Evolutionary conservation across 1,140 invertebrate genomes (phyloP).

Genomic region (Adoxophyes honmai): DNA sequence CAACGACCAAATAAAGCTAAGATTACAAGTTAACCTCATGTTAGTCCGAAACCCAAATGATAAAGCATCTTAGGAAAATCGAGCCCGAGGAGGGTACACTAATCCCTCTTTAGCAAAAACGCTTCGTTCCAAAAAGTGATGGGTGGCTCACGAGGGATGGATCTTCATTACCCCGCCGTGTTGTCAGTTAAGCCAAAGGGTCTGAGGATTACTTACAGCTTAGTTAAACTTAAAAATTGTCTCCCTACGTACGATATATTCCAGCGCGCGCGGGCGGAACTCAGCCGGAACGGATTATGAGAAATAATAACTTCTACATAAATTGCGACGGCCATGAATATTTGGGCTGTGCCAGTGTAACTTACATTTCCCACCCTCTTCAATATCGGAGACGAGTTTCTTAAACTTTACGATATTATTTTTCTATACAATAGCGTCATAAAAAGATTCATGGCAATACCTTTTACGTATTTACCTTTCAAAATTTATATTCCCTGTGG

Average conservation of each 20-base stretch:
- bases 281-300: background rate
- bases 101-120: conserved; percentile 77
- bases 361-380: conserved; percentile 30
- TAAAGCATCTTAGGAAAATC: conserved; percentile 74
- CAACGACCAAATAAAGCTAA: conserved; percentile 72
- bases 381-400: conserved; percentile 28
- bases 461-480: conserved; percentile 63
- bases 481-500: conserved; percentile 63
- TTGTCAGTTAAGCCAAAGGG: conserved; percentile 69
- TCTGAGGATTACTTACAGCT: conserved; percentile 59
- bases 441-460: conserved; percentile 53
- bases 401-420: conserved; percentile 28
- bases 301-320: background rate
- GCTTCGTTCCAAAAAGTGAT: conserved; percentile 74
- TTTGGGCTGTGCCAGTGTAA: background rate
- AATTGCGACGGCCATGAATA: background rate
- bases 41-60: conserved; percentile 71
- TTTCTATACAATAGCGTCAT: conserved; percentile 37
- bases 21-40: conserved; percentile 76
- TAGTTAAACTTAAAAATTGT: conserved; percentile 50
- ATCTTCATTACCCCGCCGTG: conserved; percentile 70
- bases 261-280: background rate
- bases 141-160: conserved; percentile 62
- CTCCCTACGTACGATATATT: background rate
- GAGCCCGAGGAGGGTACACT: conserved; percentile 64